Evolutionary conservation across 2,888 invertebrate species (phyloP), one percentile per base, ranked within the genome.

Genomic region (Parnassius orleans): DNA sequence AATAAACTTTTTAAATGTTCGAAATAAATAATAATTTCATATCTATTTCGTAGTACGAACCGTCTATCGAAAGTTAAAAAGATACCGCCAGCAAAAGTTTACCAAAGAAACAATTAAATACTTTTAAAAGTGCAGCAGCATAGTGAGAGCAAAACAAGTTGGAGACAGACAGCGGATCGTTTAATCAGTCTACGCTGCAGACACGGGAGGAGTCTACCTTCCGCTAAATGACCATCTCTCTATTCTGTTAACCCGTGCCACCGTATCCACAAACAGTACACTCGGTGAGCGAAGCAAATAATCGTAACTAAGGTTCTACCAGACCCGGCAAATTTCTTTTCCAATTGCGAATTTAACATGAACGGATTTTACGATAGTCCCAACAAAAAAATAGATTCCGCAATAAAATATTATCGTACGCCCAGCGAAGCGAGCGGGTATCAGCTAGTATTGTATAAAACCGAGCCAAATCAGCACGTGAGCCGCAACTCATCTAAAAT

Each of bases 171-270:
- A 83, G 83, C 75, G 80, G 77, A 84, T 83, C 88, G 87, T 87
- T 89, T 88, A 89, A 89, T 90, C 89, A 90, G 90, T 84, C 86
- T 86, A 80, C 80, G 83, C 80, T 75, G 79, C 80, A 86, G 86
- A 85, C 83, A 81, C 75, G 75, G 75, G 76, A 75, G 78, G 78
- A 77, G 77, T 76, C 71, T 81, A 84, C 84, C 84, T 87, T 86
- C 86, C 80, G 82, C 86, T 88, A 87, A 90, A 90, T 89, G 89
- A 90, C 90, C 89, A 89, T 83, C 90, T 87, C 88, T 86, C 85
- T 80, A 77, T 80, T 82, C 85, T 83, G 86, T 86, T 86, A 88
- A 86, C 87, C 87, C 87, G 80, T 76, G 84, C 87, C 83, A 84
- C 87, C 86, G 88, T 86, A 88, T 90, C 89, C 89, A 84, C 90